Conservation (phyloP, 37 sponge, comb jelly and placozoan genomes). For the Theonella swinhoei region DNA sequence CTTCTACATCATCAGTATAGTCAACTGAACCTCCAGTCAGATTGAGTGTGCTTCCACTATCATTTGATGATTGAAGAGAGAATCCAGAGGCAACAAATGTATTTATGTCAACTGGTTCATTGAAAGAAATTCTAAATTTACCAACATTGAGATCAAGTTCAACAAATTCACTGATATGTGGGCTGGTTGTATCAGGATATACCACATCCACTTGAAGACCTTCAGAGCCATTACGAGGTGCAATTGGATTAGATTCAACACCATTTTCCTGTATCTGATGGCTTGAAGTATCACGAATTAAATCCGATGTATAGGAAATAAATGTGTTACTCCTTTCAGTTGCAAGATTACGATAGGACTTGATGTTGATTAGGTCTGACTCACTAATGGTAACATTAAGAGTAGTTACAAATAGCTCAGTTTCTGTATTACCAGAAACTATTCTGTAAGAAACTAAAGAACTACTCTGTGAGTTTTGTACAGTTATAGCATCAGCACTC, state of each 20-base stretch:
- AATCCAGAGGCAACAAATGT: constrained; percentile 59
- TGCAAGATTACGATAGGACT: constrained; percentile 55
- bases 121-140: constrained; percentile 50
- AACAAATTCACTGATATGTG: constrained; percentile 52
- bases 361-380: constrained; percentile 64
- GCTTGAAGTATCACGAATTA: constrained; percentile 72
- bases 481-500: constrained; percentile 27
- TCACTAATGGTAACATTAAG: constrained; percentile 34
- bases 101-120: constrained; percentile 79
- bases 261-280: neutral
- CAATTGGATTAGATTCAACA: constrained; percentile 53
- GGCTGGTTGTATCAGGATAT: constrained; percentile 62
- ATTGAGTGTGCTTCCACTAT: constrained; percentile 41
- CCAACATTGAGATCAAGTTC: constrained; percentile 70
- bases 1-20: constrained; percentile 15
- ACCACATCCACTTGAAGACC: constrained; percentile 44
- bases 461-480: constrained; percentile 10
- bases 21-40: constrained; percentile 44
- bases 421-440: constrained; percentile 7
- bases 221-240: neutral
- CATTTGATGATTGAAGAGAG: constrained; percentile 46
- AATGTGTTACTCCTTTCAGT: constrained; percentile 70
- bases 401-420: neutral
- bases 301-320: constrained; percentile 36
- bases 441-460: constrained; percentile 17